Percentiles rank a stretch among this genome's conserved stretches.
Evolutionary conservation across 2,888 invertebrate genomes (phyloP).

Genomic region (Tupiocoris notatus): DNA sequence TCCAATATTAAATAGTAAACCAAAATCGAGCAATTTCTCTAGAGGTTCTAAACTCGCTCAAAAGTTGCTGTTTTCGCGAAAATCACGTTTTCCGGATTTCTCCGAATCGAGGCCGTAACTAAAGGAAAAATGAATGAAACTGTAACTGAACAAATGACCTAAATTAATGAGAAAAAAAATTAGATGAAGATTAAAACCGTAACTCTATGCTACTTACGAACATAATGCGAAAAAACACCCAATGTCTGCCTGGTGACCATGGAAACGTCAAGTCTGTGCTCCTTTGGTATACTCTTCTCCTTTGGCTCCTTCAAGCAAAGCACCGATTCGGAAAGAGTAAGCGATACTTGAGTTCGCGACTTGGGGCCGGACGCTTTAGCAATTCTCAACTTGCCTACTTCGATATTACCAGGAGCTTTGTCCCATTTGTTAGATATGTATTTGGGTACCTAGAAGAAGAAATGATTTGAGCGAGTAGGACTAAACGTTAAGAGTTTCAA

Average conservation of each 20-base stretch:
- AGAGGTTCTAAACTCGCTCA: too few species aligned
- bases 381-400: slow-evolving; percentile 91
- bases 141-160: too few species aligned
- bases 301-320: slow-evolving; percentile 73
- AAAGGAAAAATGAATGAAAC: too few species aligned
- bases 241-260: slow-evolving; percentile 87
- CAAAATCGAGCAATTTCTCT: too few species aligned
- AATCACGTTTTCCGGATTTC: too few species aligned
- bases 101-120: too few species aligned
- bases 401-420: slow-evolving; percentile 83
- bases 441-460: slow-evolving; percentile 68
- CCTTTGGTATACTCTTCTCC: slow-evolving; percentile 82
- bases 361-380: slow-evolving; percentile 73
- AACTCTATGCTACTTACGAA: slow-evolving; percentile 61
- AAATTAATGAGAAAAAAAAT: too few species aligned
- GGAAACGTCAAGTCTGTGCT: slow-evolving; percentile 87
- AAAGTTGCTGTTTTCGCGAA: too few species aligned
- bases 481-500: too few species aligned
- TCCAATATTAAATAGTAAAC: too few species aligned
- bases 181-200: too few species aligned
- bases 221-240: slow-evolving; percentile 85
- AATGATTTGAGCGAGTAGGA: too few species aligned
- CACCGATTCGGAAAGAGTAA: slow-evolving; percentile 78
- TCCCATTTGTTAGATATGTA: slow-evolving; percentile 95
- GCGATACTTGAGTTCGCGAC: slow-evolving; percentile 72